A percentile compares a stretch with the other conserved stretches of the same genome.
Conservation (phyloP, 2,113 vertebrate species). For the Rhagologus leucostigma region DNA sequence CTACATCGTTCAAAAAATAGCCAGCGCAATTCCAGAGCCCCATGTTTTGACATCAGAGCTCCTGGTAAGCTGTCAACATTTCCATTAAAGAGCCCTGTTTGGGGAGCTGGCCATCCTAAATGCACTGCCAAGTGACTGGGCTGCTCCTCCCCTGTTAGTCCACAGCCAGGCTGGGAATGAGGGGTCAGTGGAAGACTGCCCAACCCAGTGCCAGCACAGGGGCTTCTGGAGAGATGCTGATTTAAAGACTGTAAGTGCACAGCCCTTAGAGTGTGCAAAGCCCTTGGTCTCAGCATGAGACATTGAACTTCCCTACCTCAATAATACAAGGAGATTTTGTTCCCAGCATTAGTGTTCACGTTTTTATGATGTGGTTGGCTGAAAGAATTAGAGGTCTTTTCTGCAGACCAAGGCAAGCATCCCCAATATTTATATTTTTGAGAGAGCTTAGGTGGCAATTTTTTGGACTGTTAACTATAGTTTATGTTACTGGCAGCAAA, state of each 20-base stretch:
- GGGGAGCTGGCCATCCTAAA: background rate
- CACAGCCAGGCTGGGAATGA: background rate
- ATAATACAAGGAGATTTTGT: background rate
- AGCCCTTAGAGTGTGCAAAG: background rate
- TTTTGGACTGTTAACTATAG: background rate
- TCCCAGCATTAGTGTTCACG: background rate
- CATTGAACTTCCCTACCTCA: background rate
- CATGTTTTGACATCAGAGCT: background rate
- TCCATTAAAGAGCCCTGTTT: background rate
- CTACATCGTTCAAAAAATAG: background rate
- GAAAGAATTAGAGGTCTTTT: background rate
- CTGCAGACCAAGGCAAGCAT: background rate
- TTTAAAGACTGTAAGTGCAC: background rate
- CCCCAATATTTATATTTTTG: background rate
- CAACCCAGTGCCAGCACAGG: background rate
- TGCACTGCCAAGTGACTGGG: background rate
- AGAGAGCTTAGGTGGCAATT: background rate
- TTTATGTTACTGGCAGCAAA: background rate
- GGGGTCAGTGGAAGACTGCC: background rate
- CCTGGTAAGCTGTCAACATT: background rate
- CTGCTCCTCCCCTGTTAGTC: background rate
- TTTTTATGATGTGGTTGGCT: background rate
- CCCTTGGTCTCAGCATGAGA: background rate
- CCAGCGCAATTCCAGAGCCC: background rate
- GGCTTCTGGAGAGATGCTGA: background rate